Evolutionary conservation across 2,113 vertebrate genomes (phyloP).

Genomic region (Coturnix japonica): DNA sequence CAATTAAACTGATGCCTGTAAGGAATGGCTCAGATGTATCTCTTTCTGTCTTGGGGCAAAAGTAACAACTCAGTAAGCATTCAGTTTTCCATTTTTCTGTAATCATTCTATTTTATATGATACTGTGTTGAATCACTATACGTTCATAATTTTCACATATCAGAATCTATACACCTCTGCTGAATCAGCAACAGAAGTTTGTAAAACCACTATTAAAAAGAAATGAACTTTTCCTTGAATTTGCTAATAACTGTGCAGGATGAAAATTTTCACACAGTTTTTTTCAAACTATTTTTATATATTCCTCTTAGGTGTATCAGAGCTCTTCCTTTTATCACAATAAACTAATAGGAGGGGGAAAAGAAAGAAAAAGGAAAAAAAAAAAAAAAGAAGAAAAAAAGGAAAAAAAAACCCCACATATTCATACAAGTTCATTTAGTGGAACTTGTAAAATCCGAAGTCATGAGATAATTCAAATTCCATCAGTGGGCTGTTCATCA

Average conservation of each 20-base stretch:
- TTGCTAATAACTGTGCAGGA: neutral
- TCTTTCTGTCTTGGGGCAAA: neutral
- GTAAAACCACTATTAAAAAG: neutral
- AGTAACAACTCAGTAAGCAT: neutral
- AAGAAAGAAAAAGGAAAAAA: too few species aligned
- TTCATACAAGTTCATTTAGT: slow-evolving; percentile 8
- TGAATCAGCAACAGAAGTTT: neutral
- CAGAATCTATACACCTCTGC: neutral
- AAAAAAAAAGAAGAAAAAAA: too few species aligned
- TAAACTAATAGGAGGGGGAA: neutral
- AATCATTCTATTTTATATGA: neutral
- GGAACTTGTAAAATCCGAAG: slow-evolving; percentile 55
- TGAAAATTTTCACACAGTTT: neutral
- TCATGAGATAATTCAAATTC: slow-evolving; percentile 28
- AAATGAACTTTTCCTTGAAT: neutral
- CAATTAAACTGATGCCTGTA: neutral
- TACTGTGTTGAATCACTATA: neutral
- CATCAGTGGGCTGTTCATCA: neutral
- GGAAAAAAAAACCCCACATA: neutral
- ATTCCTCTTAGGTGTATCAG: neutral
- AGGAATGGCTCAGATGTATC: neutral
- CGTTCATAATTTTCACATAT: neutral
- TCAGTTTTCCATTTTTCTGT: neutral
- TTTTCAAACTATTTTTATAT: neutral
- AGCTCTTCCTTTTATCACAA: slow-evolving; percentile 24